Evolutionary conservation across 2,888 invertebrate species (phyloP).

Genomic region (Schizotus pectinicornis): DNA sequence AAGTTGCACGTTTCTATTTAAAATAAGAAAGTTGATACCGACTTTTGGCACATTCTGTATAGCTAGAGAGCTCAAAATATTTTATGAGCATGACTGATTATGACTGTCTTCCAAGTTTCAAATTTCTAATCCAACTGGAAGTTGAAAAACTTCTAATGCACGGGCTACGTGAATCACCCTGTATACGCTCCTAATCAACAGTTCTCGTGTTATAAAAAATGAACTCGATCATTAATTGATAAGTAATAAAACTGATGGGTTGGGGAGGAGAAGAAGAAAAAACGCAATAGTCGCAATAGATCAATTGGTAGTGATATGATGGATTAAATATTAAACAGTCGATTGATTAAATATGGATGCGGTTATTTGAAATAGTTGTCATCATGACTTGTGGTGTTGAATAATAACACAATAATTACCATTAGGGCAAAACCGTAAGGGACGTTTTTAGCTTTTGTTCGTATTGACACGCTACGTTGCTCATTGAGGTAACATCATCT

Average conservation of each 20-base stretch:
- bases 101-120: too few relatives aligned
- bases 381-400: conserved; percentile 24
- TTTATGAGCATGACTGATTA: too few relatives aligned
- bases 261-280: not conserved
- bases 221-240: not conserved
- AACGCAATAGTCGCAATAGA: conserved; percentile 31
- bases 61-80: too few relatives aligned
- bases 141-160: too few relatives aligned
- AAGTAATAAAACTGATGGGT: not conserved
- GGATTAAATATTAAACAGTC: conserved; percentile 32
- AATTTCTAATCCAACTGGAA: too few relatives aligned
- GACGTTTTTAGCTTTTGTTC: conserved; percentile 16
- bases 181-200: not conserved
- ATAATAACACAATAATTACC: conserved; percentile 35
- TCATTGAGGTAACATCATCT: conserved; percentile 25
- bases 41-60: too few relatives aligned
- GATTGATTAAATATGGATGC: conserved; percentile 33
- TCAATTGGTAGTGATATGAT: conserved; percentile 31
- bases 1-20: too few relatives aligned
- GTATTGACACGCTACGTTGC: conserved; percentile 27
- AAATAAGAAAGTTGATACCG: too few relatives aligned
- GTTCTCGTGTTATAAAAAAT: not conserved
- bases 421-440: conserved; percentile 23
- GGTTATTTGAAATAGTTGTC: conserved; percentile 29
- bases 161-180: too few relatives aligned